A percentile compares a stretch with the other conserved stretches of the same genome.
Conservation (phyloP, 2,888 invertebrate genomes). For the Dynastes tityus region DNA sequence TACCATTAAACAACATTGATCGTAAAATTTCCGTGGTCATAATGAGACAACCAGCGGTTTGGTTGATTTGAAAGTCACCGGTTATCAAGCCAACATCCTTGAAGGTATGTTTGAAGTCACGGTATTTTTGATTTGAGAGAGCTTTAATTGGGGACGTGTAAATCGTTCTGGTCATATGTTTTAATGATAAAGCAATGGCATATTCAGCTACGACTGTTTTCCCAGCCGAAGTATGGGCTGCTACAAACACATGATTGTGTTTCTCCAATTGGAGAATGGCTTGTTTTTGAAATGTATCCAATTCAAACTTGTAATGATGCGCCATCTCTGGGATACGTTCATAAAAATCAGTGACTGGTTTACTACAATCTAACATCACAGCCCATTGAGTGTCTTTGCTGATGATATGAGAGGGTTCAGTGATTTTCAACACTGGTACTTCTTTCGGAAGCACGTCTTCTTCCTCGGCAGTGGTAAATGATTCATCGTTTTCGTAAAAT, state of each 20-base stretch:
- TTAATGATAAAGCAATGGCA: conserved; percentile 95
- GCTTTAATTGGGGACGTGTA: conserved; percentile 99
- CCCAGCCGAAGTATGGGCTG: conserved; percentile 98
- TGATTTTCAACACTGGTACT: conserved; percentile 81
- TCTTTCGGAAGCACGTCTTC: conserved; percentile 67
- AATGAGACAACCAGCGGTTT: conserved; percentile 94
- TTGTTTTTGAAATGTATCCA: conserved; percentile 98
- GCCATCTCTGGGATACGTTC: conserved; percentile 89
- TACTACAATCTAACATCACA: conserved; percentile 86
- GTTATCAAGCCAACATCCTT: conserved; percentile 95
- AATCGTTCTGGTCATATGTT: conserved; percentile 92
- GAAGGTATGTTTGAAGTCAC: conserved; percentile 95
- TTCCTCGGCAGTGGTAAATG: conserved; percentile 57
- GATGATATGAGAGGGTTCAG: conserved; percentile 70
- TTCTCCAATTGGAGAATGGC: conserved; percentile 95
- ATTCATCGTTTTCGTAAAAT: conserved; percentile 54
- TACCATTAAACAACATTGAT: conserved; percentile 96
- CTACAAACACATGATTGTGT: conserved; percentile 96
- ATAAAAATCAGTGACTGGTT: conserved; percentile 86
- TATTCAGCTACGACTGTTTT: conserved; percentile 99
- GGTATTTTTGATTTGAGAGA: conserved; percentile 98
- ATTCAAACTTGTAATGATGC: conserved; percentile 88
- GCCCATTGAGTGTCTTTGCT: conserved; percentile 86
- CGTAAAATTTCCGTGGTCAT: conserved; percentile 99
- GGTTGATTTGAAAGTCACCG: conserved; percentile 96